These are phyloP conservation scores for cattle (Bos taurus) DNA, from an alignment of 2,113 vertebrate genomes.

Conservation along the genomic window ARS-UCD2.0 NC_037344.1:55996001-55996500, in stretches of 20 bases:
- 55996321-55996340: not conserved
- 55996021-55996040: not conserved
- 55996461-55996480: not conserved
- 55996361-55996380: accelerated
- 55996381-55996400: not conserved
- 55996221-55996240: not conserved
- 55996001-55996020: not conserved
- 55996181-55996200: not conserved
- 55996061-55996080: not conserved
- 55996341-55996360: not conserved
- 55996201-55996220: not conserved
- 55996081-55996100: not conserved
- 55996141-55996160: not conserved
- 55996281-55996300: not conserved
- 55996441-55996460: not conserved
- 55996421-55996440: accelerated
- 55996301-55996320: not conserved
- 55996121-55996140: not conserved
- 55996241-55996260: not conserved
- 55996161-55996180: not conserved
- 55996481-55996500: not conserved
- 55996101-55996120: not conserved
- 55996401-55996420: accelerated
- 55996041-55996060: not conserved
- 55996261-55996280: not conserved